Evolutionary conservation across 2,113 vertebrate species (phyloP).

Genomic region (Oceanites oceanicus): DNA sequence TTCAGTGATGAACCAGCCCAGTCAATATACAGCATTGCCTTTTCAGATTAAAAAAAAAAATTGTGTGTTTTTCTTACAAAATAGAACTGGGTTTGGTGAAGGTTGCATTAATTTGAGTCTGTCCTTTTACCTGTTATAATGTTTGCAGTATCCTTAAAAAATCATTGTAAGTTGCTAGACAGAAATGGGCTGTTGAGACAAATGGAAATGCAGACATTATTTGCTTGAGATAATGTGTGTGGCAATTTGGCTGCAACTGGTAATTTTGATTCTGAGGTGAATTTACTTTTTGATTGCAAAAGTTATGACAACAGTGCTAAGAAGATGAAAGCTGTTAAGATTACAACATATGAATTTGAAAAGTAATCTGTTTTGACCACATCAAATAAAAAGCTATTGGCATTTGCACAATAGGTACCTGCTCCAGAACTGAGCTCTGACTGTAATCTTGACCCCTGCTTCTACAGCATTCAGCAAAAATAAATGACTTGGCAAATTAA

Average conservation of each 20-base stretch:
- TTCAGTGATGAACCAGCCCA: background rate
- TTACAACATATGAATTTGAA: constrained; percentile 4
- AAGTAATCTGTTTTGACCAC: constrained; percentile 6
- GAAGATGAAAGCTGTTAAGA: constrained; percentile 30
- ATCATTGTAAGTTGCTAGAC: background rate
- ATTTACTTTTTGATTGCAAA: constrained; percentile 37
- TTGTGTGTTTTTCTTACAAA: background rate
- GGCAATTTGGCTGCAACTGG: background rate
- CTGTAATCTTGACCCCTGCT: constrained; percentile 34
- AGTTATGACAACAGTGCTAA: constrained; percentile 4
- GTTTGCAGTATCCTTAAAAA: background rate
- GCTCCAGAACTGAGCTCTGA: constrained; percentile 6
- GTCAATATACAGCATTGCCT: background rate
- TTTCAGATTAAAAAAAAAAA: background rate
- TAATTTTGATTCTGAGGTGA: background rate
- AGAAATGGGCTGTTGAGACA: background rate
- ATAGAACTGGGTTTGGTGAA: background rate
- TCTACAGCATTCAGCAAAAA: constrained; percentile 29
- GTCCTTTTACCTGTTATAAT: background rate
- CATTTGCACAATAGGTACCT: constrained; percentile 33
- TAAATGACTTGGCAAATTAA: constrained; percentile 27
- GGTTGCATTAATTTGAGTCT: background rate
- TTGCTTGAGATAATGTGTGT: background rate
- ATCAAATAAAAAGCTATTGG: constrained; percentile 43
- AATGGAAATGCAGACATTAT: background rate